Evolutionary conservation across 2,888 invertebrate genomes (phyloP), one percentile per base, ranked within the genome.

Genomic region (Volucella inanis): DNA sequence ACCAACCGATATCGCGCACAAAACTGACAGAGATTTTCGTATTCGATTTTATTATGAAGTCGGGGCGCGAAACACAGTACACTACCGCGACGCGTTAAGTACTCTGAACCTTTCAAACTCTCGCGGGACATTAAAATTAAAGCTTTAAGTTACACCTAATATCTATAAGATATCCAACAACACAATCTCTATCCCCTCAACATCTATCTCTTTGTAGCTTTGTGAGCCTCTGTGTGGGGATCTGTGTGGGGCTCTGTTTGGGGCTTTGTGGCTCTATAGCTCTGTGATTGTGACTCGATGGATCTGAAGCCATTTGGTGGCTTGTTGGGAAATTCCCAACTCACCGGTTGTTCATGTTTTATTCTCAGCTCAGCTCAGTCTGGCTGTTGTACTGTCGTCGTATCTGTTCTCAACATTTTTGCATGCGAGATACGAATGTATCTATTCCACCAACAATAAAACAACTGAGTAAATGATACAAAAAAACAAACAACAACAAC

Each of bases 71-170:
- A 75, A 75, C 59, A 80, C 80, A n/a, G 39, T 75, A 80, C 78
- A 75, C 80, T 55, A 49, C 62, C 84, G 84, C 84, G 61, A 84
- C 84, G 65, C 80, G 22, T 22, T 84, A 80, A 84, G 80, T 84
- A 84, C 84, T 84, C 65, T 80, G 84, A 84, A 84, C 84, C 79
- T 80, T 84, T 84, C 84, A 84, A 80, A 79, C 84, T 80, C 80
- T 84, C 84, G 84, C 80, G 84, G 80, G 75, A 84, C 55, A 84
- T 84, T 84, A 80, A 84, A 80, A 75, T 71, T 71, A 80, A 84
- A 84, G 84, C 84, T 84, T 84, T 84, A 84, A 71, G 84, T 84
- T 84, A 84, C 70, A 84, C 80, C 75, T 84, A 84, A 84, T 84
- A 84, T 79, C 84, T 84, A 75, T 70, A 71, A 76, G 76, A 82